Percentiles rank a stretch among this genome's conserved stretches.
phyloP scores from a whole-genome alignment of 2,797 vertebrate species.

The Hyperoplus lanceolatus region DNA sequence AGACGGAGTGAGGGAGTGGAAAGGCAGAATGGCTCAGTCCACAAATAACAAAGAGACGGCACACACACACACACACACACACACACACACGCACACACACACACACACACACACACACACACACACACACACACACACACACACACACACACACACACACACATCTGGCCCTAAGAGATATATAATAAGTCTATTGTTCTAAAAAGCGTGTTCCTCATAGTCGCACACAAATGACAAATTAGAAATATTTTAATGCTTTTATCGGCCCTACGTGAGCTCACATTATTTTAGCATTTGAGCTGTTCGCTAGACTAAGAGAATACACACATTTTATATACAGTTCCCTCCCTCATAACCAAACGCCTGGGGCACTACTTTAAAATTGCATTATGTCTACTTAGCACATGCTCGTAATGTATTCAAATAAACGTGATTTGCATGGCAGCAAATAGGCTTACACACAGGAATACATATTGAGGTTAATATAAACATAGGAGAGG shows the following conservation, averaged over 20 bases:
- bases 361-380: constrained; percentile 5
- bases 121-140: constrained; percentile 7
- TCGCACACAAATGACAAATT: constrained; percentile 42
- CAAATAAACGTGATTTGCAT: constrained; percentile 7
- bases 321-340: constrained; percentile 33
- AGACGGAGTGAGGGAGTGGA: constrained; percentile 3
- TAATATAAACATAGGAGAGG: too few species aligned
- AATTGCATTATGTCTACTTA: background rate
- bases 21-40: background rate
- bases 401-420: constrained; percentile 29
- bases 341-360: constrained; percentile 3
- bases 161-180: constrained; percentile 48
- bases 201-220: constrained; percentile 9
- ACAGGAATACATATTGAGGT: too few species aligned
- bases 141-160: background rate
- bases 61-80: background rate
- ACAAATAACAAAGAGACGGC: constrained; percentile 4
- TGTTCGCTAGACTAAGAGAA: constrained; percentile 15
- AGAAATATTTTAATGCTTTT: constrained; percentile 26
- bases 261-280: constrained; percentile 29
- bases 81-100: background rate
- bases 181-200: background rate
- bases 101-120: constrained; percentile 1
- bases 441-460: background rate
- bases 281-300: constrained; percentile 38